These are phyloP conservation scores for Gibbula magus DNA, from an alignment of 2,888 invertebrate genomes.

Conservation along the genomic window DNA sequence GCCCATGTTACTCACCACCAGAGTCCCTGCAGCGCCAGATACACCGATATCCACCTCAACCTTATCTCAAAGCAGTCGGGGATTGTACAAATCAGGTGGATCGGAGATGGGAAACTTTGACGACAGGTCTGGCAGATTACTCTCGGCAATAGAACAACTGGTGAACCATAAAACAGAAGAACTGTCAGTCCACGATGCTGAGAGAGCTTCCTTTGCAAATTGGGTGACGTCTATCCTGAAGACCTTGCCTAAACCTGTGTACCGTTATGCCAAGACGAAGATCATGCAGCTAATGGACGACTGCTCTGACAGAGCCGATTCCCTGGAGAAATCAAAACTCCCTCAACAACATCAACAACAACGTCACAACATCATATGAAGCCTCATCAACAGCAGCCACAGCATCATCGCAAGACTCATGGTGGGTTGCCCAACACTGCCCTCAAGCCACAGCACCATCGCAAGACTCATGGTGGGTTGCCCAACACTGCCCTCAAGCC, in stretches of 20 bases:
- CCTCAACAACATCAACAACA: not conserved
- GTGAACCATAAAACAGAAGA: not conserved
- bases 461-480: conserved; percentile 10
- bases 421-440: not conserved
- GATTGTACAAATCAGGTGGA: not conserved
- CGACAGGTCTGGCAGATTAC: not conserved
- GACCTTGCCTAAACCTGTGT: not conserved
- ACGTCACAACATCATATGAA: not conserved
- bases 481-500: not conserved
- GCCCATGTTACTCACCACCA: too few species aligned
- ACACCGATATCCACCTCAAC: too few species aligned
- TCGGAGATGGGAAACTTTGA: not conserved
- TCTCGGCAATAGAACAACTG: not conserved
- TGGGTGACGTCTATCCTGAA: not conserved
- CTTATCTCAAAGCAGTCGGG: not conserved
- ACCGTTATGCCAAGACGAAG: not conserved
- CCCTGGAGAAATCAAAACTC: not conserved
- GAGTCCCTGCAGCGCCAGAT: too few species aligned
- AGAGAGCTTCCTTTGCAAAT: not conserved
- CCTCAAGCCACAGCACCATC: conserved; percentile 1
- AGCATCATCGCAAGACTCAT: too few species aligned
- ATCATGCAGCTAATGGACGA: not conserved
- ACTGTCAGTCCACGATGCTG: not conserved
- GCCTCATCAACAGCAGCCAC: not conserved
- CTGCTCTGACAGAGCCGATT: not conserved